Percentiles rank a stretch among this genome's conserved stretches.
Evolutionary conservation across 2,888 invertebrate genomes (phyloP).

Genomic region (Cheilosia soror): DNA sequence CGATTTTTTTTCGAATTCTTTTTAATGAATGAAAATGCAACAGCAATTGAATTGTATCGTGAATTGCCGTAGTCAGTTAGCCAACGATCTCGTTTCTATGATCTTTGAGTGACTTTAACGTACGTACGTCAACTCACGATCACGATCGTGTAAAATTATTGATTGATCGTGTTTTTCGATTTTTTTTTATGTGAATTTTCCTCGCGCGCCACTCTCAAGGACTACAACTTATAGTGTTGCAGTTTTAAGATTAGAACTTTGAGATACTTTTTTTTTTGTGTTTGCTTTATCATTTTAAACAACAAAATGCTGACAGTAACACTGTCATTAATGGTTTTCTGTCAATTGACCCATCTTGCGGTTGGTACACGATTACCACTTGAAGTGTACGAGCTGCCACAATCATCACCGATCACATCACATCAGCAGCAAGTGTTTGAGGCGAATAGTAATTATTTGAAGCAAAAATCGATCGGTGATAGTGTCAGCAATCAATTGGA

Average conservation of each 20-base stretch:
- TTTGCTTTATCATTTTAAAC: slow-evolving; percentile 4
- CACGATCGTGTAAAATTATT: slow-evolving; percentile 73
- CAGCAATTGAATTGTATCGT: slow-evolving; percentile 60
- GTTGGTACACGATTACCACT: slow-evolving; percentile 82
- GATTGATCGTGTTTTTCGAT: slow-evolving; percentile 63
- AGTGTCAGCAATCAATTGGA: slow-evolving; percentile 77
- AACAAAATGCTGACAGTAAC: slow-evolving; percentile 77
- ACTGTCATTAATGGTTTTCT: slow-evolving; percentile 77
- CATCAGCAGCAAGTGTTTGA: slow-evolving; percentile 74
- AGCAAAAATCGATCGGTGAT: slow-evolving; percentile 62
- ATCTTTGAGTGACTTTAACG: slow-evolving; percentile 71
- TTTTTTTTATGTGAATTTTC: slow-evolving; percentile 44
- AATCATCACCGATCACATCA: slow-evolving; percentile 74
- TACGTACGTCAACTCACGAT: slow-evolving; percentile 69
- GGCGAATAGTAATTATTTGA: slow-evolving; percentile 68
- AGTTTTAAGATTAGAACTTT: neutral
- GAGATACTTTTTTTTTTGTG: neutral
- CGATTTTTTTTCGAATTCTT: slow-evolving; percentile 14
- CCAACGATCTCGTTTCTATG: slow-evolving; percentile 65
- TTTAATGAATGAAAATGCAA: slow-evolving; percentile 71
- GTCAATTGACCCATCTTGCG: slow-evolving; percentile 77
- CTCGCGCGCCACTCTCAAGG: slow-evolving; percentile 60
- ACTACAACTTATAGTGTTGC: slow-evolving; percentile 43
- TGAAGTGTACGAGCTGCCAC: slow-evolving; percentile 82
- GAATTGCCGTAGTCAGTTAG: slow-evolving; percentile 49